A percentile compares a stretch with the other conserved stretches of the same genome.
Evolutionary conservation across 2,888 invertebrate species (phyloP).

Genomic region (Thelaira solivaga): DNA sequence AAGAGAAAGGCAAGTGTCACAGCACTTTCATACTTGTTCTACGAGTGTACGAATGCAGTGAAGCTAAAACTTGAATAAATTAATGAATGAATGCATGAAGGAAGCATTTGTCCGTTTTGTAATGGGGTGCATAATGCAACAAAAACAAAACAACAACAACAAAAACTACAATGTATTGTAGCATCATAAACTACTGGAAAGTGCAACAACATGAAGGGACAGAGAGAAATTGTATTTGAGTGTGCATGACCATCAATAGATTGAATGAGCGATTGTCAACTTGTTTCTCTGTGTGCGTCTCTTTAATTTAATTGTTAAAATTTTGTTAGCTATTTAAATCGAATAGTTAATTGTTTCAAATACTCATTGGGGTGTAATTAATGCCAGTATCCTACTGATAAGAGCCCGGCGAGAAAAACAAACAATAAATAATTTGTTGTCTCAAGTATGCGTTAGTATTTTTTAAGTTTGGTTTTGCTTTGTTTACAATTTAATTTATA

Average conservation of each 20-base stretch:
- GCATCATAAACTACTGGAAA: conserved; percentile 28
- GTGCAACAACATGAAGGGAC: neutral
- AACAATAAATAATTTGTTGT: neutral
- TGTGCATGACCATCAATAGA: neutral
- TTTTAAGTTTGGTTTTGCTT: neutral
- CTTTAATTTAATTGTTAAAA: conserved; percentile 4
- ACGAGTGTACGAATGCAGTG: no score
- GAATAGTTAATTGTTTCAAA: conserved; percentile 30
- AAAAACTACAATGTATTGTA: conserved; percentile 17
- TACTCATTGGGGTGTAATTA: conserved; percentile 46
- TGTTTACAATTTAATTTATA: neutral
- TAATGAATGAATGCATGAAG: neutral
- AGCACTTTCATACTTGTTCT: conserved; percentile 5
- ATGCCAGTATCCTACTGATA: conserved; percentile 45
- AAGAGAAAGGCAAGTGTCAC: neutral
- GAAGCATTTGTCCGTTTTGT: neutral
- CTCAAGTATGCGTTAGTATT: conserved; percentile 17
- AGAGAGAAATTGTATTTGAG: neutral
- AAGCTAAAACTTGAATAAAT: no score
- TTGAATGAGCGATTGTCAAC: neutral
- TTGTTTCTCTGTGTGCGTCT: neutral
- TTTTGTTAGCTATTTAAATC: conserved; percentile 22
- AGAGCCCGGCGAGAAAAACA: conserved; percentile 43
- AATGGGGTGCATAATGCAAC: neutral
- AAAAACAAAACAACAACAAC: neutral